Evolutionary conservation across 2,888 invertebrate species (phyloP).

Genomic region (Campoplex capitator): DNA sequence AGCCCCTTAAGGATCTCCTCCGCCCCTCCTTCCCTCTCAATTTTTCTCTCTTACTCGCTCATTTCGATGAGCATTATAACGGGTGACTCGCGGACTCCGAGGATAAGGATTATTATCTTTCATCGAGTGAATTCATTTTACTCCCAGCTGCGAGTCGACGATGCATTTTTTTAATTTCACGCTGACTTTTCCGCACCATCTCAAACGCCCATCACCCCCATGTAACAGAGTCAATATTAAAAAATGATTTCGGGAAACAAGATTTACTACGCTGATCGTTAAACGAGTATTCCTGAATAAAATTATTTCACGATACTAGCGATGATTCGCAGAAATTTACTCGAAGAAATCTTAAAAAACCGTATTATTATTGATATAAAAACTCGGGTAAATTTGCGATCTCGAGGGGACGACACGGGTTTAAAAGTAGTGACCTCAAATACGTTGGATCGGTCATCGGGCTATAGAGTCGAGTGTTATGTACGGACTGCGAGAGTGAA

Average conservation of each 20-base stretch:
- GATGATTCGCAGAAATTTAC: too few relatives aligned
- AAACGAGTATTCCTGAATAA: neutral
- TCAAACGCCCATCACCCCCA: neutral
- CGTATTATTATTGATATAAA: too few relatives aligned
- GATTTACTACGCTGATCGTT: too few relatives aligned
- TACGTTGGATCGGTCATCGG: neutral
- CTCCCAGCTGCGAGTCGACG: neutral
- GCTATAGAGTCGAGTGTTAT: conserved; percentile 17
- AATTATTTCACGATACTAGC: neutral
- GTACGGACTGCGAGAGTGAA: conserved; percentile 13
- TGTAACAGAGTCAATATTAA: neutral
- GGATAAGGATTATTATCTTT: conserved; percentile 63
- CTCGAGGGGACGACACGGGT: neutral
- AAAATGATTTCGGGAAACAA: neutral
- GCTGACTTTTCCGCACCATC: neutral
- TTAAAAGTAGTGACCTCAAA: conserved; percentile 1
- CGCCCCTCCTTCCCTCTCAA: neutral
- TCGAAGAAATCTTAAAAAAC: too few relatives aligned
- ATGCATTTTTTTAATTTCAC: neutral
- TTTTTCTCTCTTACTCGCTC: neutral
- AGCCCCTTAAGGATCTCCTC: conserved; percentile 39
- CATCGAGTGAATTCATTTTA: conserved; percentile 50
- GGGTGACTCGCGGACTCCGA: conserved; percentile 63
- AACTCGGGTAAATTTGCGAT: too few relatives aligned
- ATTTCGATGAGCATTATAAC: conserved; percentile 58